phyloP scores from a whole-genome alignment of 2,888 invertebrate genomes.

The Coelopa pilipes region DNA sequence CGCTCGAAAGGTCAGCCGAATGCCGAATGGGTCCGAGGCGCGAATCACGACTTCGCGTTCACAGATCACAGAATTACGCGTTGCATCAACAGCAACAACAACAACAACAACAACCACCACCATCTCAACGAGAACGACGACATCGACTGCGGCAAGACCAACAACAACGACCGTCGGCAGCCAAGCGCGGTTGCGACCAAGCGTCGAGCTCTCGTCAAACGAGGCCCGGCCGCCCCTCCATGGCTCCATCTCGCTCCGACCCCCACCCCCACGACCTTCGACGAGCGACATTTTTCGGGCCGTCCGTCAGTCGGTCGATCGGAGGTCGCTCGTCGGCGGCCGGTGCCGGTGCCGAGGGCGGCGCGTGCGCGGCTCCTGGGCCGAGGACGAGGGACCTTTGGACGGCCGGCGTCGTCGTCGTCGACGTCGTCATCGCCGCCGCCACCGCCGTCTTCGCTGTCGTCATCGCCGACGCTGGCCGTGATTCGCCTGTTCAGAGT shows the following conservation, averaged over 20 bases:
- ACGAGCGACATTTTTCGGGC: neutral
- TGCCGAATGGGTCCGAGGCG: slow-evolving; percentile 37
- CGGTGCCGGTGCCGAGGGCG: neutral
- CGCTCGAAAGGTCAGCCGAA: slow-evolving; percentile 30
- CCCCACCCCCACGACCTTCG: too few species aligned
- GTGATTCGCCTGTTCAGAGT: neutral
- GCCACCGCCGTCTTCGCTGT: neutral
- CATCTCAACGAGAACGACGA: too few species aligned
- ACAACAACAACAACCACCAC: too few species aligned
- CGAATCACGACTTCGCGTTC: slow-evolving; percentile 47
- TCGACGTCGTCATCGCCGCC: neutral
- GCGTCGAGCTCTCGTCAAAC: too few species aligned
- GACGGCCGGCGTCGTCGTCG: too few species aligned
- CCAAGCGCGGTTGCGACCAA: too few species aligned
- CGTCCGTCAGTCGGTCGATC: neutral
- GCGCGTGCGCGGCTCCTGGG: neutral
- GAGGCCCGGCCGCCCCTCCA: too few species aligned
- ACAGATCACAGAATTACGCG: slow-evolving; percentile 44
- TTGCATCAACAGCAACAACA: neutral
- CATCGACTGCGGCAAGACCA: too few species aligned
- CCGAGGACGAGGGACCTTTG: too few species aligned
- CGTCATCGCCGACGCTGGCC: neutral
- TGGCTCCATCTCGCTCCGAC: too few species aligned
- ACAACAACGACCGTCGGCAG: too few species aligned
- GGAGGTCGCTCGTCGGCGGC: too few species aligned